Conservation (phyloP, 2,113 vertebrate genomes). For the Albula goreensis region DNA sequence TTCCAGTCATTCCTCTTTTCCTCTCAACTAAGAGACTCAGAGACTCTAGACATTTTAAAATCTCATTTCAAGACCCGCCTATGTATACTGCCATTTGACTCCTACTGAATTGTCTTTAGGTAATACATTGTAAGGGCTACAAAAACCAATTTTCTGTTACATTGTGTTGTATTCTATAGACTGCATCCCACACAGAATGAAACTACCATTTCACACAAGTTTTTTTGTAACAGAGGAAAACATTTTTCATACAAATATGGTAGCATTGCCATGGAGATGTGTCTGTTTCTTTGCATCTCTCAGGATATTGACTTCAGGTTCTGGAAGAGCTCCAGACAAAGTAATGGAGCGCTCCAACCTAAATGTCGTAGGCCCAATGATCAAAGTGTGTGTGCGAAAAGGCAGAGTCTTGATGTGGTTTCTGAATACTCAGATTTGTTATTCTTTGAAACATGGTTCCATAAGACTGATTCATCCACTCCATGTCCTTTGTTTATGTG, state of each 20-base stretch:
- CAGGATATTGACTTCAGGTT: constrained; percentile 38
- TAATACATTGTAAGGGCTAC: background rate
- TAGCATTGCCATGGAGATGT: background rate
- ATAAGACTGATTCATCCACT: constrained; percentile 60
- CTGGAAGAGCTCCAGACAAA: constrained; percentile 50
- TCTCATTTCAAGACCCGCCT: background rate
- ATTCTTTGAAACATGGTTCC: constrained; percentile 59
- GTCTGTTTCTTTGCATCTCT: constrained; percentile 15
- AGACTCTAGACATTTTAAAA: background rate
- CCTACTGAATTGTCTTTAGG: background rate
- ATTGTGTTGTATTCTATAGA: background rate
- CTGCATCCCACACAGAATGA: background rate
- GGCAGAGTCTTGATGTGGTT: constrained; percentile 68
- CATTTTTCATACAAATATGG: background rate
- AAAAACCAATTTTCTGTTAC: background rate
- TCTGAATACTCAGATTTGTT: constrained; percentile 61
- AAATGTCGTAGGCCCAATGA: constrained; percentile 60
- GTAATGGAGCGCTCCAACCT: constrained; percentile 53
- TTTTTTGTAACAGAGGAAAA: background rate
- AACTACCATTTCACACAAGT: background rate
- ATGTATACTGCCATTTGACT: background rate
- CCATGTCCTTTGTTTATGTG: constrained; percentile 58
- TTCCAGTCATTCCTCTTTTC: no score
- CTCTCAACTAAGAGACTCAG: background rate
- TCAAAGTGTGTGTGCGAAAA: constrained; percentile 61